Base-by-base conservation (phyloP, 2,888 invertebrate genomes). In the Nineta flava region DNA sequence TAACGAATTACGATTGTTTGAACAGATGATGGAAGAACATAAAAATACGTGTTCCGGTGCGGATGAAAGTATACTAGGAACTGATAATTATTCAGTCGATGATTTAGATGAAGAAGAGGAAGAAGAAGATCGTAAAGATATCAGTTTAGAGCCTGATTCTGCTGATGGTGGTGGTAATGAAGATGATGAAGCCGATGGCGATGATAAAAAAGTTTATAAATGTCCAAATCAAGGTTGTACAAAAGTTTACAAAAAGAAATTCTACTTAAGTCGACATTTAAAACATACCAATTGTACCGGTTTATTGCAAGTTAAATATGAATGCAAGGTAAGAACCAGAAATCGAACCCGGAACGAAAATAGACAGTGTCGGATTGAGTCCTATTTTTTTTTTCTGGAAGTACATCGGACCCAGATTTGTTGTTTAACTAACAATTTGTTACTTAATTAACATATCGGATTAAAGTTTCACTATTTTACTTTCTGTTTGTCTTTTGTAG, bases 191-290 rank as follows among this genome's bases (percentile, higher is more conserved):
- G 53, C 71, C 73, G 13, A 68, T 74, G 3, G 65, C 88, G 31
- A 68, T 75, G 19, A 70, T 79, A 41, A 90, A 90, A 61, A 73
- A 80, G 57, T 73, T 75, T 53, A 76, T 79, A 35, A 78, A 81
- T 88, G 87, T 62, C 71, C 73, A 32, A 70, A 75, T 50, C 4
- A 26, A 26, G 26, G 26, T 7, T 88, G 87, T 59, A 72, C 75
- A 26, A 79, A 78, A 57, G 76, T 76, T 53, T 88, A 88, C 64
- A 83, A 81, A 1, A 70, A 87, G 50, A 80, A 79, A 52, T 83
- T 85, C 57, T 87, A 88, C 65, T 72, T 88, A 41, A 69, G 81
- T 53, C 68, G 83, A 15, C 84, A 85, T 59, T 70, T 81, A 61
- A 65, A 72, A 40, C 81, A 81, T 58, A 79, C 75, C 47, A 80